Evolutionary conservation across 1,140 invertebrate genomes (phyloP).

Genomic region (Drosophila grimshawi): DNA sequence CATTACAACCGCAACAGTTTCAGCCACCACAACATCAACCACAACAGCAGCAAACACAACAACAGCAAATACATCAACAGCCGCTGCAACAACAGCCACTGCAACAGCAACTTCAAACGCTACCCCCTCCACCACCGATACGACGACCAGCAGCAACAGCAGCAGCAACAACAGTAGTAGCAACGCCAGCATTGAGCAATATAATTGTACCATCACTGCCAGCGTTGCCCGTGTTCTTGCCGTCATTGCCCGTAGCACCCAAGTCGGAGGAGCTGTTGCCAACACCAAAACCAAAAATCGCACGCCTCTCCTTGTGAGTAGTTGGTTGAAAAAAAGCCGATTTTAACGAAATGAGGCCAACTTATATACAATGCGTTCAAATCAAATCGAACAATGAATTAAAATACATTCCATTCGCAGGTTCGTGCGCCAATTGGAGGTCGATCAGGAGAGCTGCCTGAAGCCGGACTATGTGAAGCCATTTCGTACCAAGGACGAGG

Average conservation of each 20-base stretch:
- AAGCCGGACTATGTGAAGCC: constrained; percentile 92
- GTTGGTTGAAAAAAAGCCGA: constrained; percentile 84
- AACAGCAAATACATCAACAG: constrained; percentile 14
- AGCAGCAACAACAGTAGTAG: constrained; percentile 5
- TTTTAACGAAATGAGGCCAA: constrained; percentile 65
- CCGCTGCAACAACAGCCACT: constrained; percentile 10
- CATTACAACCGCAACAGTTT: constrained; percentile 52
- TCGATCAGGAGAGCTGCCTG: constrained; percentile 91
- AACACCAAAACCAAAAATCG: constrained; percentile 82
- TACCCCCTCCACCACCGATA: constrained; percentile 13
- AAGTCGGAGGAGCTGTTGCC: constrained; percentile 68
- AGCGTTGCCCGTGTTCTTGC: constrained; percentile 51
- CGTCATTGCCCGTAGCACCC: constrained; percentile 50
- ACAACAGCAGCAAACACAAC: constrained; percentile 27
- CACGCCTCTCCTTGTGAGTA: constrained; percentile 85
- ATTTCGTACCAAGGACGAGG: constrained; percentile 90
- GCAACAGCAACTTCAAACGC: constrained; percentile 17
- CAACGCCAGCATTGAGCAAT: constrained; percentile 35
- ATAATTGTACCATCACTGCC: constrained; percentile 33
- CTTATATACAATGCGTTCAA: constrained; percentile 37
- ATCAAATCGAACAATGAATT: constrained; percentile 15
- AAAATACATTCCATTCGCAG: constrained; percentile 74
- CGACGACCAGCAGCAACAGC: too few relatives aligned
- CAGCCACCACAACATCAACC: constrained; percentile 41
- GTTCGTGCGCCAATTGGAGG: constrained; percentile 90